phyloP scores from a whole-genome alignment of 2,888 invertebrate species.

The Ennomos erosarius region DNA sequence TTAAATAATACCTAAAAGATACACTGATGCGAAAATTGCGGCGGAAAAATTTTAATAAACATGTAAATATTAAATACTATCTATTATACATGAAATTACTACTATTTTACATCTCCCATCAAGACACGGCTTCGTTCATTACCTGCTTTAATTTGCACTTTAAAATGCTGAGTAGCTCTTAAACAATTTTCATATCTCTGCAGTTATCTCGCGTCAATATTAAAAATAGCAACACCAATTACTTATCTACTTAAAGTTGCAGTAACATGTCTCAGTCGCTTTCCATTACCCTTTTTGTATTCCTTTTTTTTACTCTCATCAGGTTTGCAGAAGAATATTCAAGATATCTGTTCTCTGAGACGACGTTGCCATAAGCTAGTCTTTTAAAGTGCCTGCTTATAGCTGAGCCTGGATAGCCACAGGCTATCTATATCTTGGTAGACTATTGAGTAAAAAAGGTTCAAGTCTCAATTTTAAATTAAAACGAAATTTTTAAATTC shows the following conservation, averaged over 20 bases:
- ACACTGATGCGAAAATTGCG: slow-evolving; percentile 1
- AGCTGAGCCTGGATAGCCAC: slow-evolving; percentile 23
- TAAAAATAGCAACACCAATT: slow-evolving; percentile 11
- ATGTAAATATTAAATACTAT: background rate
- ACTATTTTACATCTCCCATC: slow-evolving; percentile 4
- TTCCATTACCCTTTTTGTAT: slow-evolving; percentile 8
- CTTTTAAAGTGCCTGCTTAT: slow-evolving; percentile 16
- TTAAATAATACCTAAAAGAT: slow-evolving; percentile 2
- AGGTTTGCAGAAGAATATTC: slow-evolving; percentile 32
- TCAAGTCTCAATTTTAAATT: slow-evolving; percentile 11
- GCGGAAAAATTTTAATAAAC: background rate
- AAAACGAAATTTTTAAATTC: slow-evolving; percentile 17
- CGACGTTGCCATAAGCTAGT: slow-evolving; percentile 27
- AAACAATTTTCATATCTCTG: slow-evolving; percentile 3
- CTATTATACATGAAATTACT: background rate
- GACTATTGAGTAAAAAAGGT: background rate
- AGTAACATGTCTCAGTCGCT: slow-evolving; percentile 4
- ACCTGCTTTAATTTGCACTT: slow-evolving; percentile 11
- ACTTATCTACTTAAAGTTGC: slow-evolving; percentile 3
- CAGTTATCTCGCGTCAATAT: background rate
- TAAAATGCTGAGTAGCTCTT: slow-evolving; percentile 9
- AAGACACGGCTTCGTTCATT: slow-evolving; percentile 5
- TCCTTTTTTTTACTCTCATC: slow-evolving; percentile 20
- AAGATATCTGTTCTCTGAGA: slow-evolving; percentile 25
- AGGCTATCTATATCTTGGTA: slow-evolving; percentile 2